Base-by-base conservation (phyloP, 2,113 vertebrate species). In the Cacatua alba region DNA sequence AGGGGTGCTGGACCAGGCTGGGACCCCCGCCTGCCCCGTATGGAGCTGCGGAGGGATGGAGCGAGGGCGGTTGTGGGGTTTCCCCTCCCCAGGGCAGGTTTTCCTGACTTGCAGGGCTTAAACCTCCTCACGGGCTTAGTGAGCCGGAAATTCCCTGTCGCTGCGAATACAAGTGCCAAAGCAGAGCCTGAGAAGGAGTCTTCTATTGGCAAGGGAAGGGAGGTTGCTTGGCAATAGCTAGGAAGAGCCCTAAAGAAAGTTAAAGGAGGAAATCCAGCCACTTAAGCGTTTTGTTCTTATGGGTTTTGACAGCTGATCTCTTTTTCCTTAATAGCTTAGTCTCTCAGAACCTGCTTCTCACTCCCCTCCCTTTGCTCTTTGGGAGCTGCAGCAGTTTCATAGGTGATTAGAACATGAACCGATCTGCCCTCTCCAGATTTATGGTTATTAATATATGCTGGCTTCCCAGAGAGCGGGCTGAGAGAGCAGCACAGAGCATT, bases 181-280 rank as follows among this genome's bases (percentile, higher is more conserved):
- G 63, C 67, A 31, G 88, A 25, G 65, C 46, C 82, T 70, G 48
- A 43, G 75, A 3, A 57, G 74, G 53, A 23, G 11, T 10, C 20
- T 3, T 74, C 57, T 80, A 4, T 68, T 8, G 55, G 77, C 2
- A 4, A 46, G 65, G 9, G 4, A 41, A 33, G 51, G 2, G 16
- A 17, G 5, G 43, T 39, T 52, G 67, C 63, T 86, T 49, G 94
- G 81, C 84, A 71, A 17, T 16, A n/a, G 79, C 64, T 82, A 31
- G 76, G 83, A 62, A 94, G 86, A 93, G 37, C 88, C 70, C 68
- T 90, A 9, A 75, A 86, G 84, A 95, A 94, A 95, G 75, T 78
- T 91, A 52, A 69, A 86, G 67, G 78, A 76, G 59, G 71, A 96
- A 96, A 92, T 90, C 78, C 81, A 81, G 46, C 75, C 75, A 52